phyloP scores from a whole-genome alignment of 2,113 vertebrate species.

The Sarotherodon lohbergeri region DNA sequence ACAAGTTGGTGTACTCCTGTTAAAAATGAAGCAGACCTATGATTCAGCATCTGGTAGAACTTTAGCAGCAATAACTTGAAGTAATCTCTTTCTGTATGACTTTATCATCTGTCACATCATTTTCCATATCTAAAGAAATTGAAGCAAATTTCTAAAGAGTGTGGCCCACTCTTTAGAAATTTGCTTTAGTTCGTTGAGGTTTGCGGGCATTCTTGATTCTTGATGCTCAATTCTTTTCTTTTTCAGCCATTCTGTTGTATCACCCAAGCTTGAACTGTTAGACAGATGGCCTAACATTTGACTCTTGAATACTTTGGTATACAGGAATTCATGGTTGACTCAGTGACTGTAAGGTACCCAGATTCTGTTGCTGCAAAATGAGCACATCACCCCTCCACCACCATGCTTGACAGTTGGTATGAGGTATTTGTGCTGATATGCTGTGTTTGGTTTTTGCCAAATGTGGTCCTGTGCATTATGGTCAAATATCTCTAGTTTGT shows the following conservation, averaged over 20 bases:
- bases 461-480: not conserved
- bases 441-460: not conserved
- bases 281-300: not conserved
- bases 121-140: not conserved
- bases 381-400: not conserved
- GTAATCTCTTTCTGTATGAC: not conserved
- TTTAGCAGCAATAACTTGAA: not conserved
- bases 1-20: not conserved
- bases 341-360: not conserved
- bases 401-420: not conserved
- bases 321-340: not conserved
- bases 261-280: not conserved
- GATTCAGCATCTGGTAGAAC: not conserved
- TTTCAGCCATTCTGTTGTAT: not conserved
- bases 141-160: not conserved
- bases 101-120: not conserved
- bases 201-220: not conserved
- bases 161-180: not conserved
- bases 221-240: not conserved
- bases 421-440: not conserved
- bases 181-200: not conserved
- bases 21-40: not conserved
- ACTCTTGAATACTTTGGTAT: not conserved
- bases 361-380: not conserved
- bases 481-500: not conserved